Conservation (phyloP, 2,888 invertebrate species). For the Griposia aprilina region DNA sequence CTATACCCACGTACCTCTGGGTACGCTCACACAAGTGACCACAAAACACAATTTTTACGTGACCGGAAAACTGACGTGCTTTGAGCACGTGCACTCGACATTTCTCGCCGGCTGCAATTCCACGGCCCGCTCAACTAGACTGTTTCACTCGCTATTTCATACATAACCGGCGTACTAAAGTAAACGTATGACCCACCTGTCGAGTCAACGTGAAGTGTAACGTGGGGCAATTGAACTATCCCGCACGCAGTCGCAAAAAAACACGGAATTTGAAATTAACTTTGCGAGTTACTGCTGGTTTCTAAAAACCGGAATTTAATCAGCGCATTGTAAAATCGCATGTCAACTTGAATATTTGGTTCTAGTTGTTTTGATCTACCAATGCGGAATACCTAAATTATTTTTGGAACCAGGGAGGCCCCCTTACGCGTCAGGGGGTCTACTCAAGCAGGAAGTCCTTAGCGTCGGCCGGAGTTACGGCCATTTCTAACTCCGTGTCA, state of each 20-base stretch:
- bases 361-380: neutral
- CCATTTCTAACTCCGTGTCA: too few species aligned
- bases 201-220: slow-evolving; percentile 24
- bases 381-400: neutral
- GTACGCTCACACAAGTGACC: neutral
- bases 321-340: neutral
- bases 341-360: neutral
- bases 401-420: neutral
- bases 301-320: neutral
- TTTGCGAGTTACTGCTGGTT: neutral
- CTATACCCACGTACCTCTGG: too few species aligned
- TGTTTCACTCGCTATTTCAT: slow-evolving; percentile 44
- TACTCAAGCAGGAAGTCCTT: too few species aligned
- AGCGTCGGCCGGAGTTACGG: too few species aligned
- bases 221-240: slow-evolving; percentile 4
- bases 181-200: slow-evolving; percentile 61
- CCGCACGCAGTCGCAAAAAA: neutral
- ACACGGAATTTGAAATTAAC: neutral
- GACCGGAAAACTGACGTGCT: slow-evolving; percentile 20
- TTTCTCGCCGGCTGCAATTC: slow-evolving; percentile 3
- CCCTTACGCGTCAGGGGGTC: too few species aligned
- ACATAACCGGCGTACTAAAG: slow-evolving; percentile 38
- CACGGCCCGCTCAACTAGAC: slow-evolving; percentile 11
- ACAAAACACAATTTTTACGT: slow-evolving; percentile 4
- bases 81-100: slow-evolving; percentile 41